A percentile compares a stretch with the other conserved stretches of the same genome.
phyloP scores from a whole-genome alignment of 2,888 invertebrate species.

The Drymonia ruficornis region DNA sequence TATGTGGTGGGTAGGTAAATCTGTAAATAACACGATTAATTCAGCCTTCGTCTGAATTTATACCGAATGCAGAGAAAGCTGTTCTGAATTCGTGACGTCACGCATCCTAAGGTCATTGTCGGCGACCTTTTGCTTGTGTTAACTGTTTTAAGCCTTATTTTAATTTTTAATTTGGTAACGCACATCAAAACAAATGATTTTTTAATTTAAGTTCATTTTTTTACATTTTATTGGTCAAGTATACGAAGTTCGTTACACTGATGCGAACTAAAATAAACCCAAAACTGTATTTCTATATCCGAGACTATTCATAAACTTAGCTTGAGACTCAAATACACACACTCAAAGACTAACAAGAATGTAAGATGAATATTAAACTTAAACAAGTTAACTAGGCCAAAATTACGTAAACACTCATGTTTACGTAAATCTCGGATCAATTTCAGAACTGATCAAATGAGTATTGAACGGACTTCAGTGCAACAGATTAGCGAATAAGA shows the following conservation, averaged over 20 bases:
- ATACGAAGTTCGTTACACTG: no score
- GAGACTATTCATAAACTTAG: no score
- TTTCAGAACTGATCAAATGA: neutral
- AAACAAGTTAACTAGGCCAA: no score
- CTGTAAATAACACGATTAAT: neutral
- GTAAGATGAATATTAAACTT: no score
- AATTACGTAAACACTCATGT: no score
- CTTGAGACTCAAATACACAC: no score
- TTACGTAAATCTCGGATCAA: neutral
- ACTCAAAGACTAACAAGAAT: no score
- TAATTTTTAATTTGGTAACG: conserved; percentile 7
- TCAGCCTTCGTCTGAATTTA: conserved; percentile 7
- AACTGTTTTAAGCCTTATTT: neutral
- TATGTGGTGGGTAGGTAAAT: conserved; percentile 1
- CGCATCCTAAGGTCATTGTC: conserved; percentile 2
- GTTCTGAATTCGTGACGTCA: conserved; percentile 7
- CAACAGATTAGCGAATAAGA: conserved; percentile 18
- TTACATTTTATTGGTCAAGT: no score
- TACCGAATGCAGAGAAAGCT: conserved; percentile 2
- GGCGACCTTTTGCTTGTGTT: conserved; percentile 1
- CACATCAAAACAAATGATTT: neutral
- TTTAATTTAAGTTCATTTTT: no score
- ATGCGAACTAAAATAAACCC: no score
- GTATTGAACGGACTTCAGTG: neutral
- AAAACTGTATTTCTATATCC: no score